Conservation (phyloP, 2,797 vertebrate genomes). For the Pyrocephalus nanus region DNA sequence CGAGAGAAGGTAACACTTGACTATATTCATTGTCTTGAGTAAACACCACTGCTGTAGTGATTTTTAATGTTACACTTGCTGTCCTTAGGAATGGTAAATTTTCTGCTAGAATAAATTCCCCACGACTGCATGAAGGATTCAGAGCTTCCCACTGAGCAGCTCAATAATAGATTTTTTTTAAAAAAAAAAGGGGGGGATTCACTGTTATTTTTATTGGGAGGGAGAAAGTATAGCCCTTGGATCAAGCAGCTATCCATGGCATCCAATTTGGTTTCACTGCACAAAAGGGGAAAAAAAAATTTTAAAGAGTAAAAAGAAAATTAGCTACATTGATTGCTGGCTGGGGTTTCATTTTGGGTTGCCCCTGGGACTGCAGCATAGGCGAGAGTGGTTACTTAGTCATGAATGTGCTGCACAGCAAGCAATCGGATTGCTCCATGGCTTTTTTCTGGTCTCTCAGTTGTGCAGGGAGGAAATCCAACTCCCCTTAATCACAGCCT, state of each 20-base stretch:
- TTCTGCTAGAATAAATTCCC: conserved; percentile 4
- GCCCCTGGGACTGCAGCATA: conserved; percentile 8
- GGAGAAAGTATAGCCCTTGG: not conserved
- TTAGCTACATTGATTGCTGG: conserved; percentile 43
- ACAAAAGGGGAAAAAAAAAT: not conserved
- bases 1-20: not conserved
- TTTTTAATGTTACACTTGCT: not conserved
- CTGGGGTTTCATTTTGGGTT: conserved; percentile 25
- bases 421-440: not conserved
- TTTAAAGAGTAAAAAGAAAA: conserved; percentile 30
- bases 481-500: not conserved
- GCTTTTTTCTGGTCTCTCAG: not conserved
- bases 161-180: not conserved
- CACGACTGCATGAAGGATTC: not conserved
- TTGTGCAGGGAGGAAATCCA: not conserved
- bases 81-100: not conserved
- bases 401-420: not conserved
- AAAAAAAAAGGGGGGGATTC: not conserved
- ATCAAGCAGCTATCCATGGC: not conserved
- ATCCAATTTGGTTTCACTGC: conserved; percentile 16
- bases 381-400: not conserved
- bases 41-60: not conserved
- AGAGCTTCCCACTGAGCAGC: not conserved
- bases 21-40: not conserved
- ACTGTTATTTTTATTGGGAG: not conserved